Conservation (phyloP, 2,888 invertebrate species). For the Matsumyia berberina region DNA sequence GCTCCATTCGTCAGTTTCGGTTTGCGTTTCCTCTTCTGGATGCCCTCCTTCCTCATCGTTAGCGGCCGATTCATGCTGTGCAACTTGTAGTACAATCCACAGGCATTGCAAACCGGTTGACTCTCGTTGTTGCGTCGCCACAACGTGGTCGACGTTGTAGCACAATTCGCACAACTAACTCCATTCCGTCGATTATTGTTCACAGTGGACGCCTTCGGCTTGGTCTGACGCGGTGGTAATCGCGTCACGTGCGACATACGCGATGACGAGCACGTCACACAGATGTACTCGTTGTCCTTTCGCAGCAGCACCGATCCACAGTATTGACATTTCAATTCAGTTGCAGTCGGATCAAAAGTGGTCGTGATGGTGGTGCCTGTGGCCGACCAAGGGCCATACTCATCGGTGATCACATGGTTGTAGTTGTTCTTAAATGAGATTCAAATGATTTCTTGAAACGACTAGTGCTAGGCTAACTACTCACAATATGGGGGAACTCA, state of each 20-base stretch:
- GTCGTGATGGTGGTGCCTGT: conserved; percentile 32
- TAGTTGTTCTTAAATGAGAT: conserved; percentile 79
- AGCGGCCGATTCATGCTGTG: conserved; percentile 92
- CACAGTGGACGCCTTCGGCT: conserved; percentile 80
- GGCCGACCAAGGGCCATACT: conserved; percentile 79
- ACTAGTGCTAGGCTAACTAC: conserved; percentile 9
- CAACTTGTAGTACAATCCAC: conserved; percentile 85
- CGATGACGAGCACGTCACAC: conserved; percentile 78
- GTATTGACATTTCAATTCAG: conserved; percentile 80
- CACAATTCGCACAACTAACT: conserved; percentile 87
- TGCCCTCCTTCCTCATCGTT: conserved; percentile 99
- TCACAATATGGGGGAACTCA: conserved; percentile 80
- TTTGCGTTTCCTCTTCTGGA: conserved; percentile 98
- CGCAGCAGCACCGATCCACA: conserved; percentile 80
- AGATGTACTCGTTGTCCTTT: conserved; percentile 80
- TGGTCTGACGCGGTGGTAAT: conserved; percentile 80
- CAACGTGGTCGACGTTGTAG: conserved; percentile 89
- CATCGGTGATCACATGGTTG: conserved; percentile 82
- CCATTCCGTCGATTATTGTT: conserved; percentile 83
- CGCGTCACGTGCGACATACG: conserved; percentile 77
- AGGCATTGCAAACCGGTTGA: conserved; percentile 94
- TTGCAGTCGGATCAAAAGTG: conserved; percentile 62
- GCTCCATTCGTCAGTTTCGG: conserved; percentile 86
- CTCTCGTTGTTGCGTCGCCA: conserved; percentile 95
- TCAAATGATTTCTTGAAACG: conserved; percentile 1